Evolutionary conservation across 1,140 invertebrate genomes (phyloP), one percentile per base, ranked within the genome.

Genomic region (Pygmarrhopalites habei): DNA sequence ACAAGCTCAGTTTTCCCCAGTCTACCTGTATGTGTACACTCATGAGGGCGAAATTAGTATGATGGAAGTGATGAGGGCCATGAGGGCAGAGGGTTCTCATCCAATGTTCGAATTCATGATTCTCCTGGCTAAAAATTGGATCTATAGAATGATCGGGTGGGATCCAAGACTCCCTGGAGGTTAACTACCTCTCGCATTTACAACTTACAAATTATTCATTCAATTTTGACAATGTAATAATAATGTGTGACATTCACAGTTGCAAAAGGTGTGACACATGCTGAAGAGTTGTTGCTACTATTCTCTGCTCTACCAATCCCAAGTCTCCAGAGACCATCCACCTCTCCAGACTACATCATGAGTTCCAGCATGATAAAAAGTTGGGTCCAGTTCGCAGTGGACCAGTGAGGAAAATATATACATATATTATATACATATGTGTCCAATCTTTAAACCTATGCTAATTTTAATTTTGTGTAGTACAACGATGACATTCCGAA

Each of bases 1-100:
- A 17, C 64, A 66, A n/a, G 46, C 60, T 0, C 46, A 62, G 46
- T 44, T 49, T 53, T 32, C 44, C n/a, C 55, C 60, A 44, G 60
- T 66, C 5, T 66, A 62, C 35, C 17, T 60, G 17, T 66, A 62
- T 23, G 52, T 5, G 29, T 58, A 58, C 26, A 59, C 30, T 41
- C 28, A 62, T 51, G 23, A 28, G 10, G 46, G 55, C 0, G 44
- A 49, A 15, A 35, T 35, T 35, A 35, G 32, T 35, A 15, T 35
- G 32, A 35, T 35, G 5, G 32, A 35, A 7, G 32, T 35, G 5
- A 35, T 35, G 32, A 35, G 15, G 32, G 32, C 32, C 5, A 15
- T 35, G 32, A 35, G 32, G 15, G 32, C 32, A 15, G 32, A 35
- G 32, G 15, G 15, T 35, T 35, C 32, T 35, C 32, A 35, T 35